Conservation (phyloP, 2,113 vertebrate genomes). For the Catharus bicknelli region DNA sequence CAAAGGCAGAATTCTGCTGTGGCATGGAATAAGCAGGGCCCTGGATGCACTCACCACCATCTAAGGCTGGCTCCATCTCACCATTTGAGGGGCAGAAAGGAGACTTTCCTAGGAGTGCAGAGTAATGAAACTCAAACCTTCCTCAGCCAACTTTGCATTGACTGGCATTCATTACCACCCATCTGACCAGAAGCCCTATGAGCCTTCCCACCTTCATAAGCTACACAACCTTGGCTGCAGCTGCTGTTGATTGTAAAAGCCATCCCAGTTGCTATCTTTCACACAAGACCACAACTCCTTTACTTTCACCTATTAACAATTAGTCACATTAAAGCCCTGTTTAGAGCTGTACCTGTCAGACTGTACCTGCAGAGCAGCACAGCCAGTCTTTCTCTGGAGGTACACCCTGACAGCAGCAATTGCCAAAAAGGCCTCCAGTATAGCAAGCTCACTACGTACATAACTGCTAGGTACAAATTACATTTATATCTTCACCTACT, state of each 20-base stretch:
- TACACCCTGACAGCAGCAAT: neutral
- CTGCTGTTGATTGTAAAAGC: neutral
- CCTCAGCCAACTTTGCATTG: neutral
- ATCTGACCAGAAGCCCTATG: neutral
- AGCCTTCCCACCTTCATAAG: neutral
- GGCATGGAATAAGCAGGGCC: neutral
- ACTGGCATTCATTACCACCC: neutral
- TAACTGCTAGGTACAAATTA: neutral
- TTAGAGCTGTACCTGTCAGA: neutral
- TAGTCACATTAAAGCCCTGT: neutral
- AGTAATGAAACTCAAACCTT: neutral
- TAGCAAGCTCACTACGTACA: neutral
- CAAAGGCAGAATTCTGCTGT: neutral
- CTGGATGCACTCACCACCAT: rapidly evolving
- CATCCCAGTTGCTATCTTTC: neutral
- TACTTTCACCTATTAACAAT: neutral
- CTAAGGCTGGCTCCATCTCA: neutral
- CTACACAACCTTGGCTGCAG: rapidly evolving
- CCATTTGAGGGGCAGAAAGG: neutral
- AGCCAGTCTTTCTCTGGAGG: neutral
- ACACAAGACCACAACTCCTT: neutral
- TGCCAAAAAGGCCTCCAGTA: neutral
- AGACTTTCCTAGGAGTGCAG: neutral
- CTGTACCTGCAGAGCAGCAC: neutral
- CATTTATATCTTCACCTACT: slow-evolving; percentile 4